Evolutionary conservation across 2,113 vertebrate species (phyloP).

Genomic region (Ovibos moschatus): DNA sequence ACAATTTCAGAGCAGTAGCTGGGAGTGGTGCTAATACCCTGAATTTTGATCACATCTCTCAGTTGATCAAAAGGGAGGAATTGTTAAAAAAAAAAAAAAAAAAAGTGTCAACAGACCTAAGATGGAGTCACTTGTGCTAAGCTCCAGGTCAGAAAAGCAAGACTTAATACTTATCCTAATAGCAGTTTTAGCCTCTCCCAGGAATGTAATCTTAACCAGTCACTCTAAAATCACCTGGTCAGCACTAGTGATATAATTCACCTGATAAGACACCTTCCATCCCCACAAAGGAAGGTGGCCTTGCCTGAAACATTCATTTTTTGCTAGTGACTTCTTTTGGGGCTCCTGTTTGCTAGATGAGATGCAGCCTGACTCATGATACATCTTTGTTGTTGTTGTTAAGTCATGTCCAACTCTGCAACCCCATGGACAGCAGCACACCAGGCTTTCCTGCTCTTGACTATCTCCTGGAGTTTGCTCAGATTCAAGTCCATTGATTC

Average conservation of each 20-base stretch:
- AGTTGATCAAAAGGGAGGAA: not conserved
- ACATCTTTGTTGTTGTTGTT: not conserved
- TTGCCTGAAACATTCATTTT: not conserved
- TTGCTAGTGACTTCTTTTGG: not conserved
- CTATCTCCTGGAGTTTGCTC: not conserved
- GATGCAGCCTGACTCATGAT: not conserved
- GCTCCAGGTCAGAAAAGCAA: not conserved
- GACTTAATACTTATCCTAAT: not conserved
- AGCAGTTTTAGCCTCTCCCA: not conserved
- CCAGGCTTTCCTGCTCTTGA: not conserved
- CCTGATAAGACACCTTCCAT: not conserved
- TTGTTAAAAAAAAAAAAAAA: not conserved
- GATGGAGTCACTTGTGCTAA: not conserved
- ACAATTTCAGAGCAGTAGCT: not conserved
- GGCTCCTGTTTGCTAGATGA: not conserved
- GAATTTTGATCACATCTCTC: not conserved
- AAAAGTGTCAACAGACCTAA: not conserved
- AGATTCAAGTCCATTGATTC: not conserved
- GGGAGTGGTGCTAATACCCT: not conserved
- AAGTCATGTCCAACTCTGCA: not conserved
- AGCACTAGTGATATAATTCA: not conserved
- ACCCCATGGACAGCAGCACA: not conserved
- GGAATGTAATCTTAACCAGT: not conserved
- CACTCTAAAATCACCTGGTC: not conserved
- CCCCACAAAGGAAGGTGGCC: not conserved